A percentile compares a stretch with the other conserved stretches of the same genome.
Conservation (phyloP, 2,888 invertebrate genomes). For the Drosophila paramelanica region DNA sequence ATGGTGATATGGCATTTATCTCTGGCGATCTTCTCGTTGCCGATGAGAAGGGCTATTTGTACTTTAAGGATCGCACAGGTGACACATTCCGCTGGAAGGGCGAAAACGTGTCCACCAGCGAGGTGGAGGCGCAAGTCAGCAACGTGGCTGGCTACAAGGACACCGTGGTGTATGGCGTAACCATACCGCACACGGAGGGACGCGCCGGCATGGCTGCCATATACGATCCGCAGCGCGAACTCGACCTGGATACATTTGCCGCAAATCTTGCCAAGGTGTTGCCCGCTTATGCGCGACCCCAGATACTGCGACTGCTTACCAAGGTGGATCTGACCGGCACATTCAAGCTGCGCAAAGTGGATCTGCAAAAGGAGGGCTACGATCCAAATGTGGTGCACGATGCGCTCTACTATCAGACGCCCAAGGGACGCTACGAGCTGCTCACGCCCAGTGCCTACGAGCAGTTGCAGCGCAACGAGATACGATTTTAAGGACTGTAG, state of each 20-base stretch:
- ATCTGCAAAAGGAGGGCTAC: slow-evolving; percentile 96
- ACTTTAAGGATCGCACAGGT: slow-evolving; percentile 97
- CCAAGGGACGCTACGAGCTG: slow-evolving; percentile 89
- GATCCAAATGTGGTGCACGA: slow-evolving; percentile 90
- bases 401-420: slow-evolving; percentile 91
- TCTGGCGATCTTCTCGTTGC: slow-evolving; percentile 96
- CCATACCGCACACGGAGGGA: slow-evolving; percentile 92
- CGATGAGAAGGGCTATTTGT: slow-evolving; percentile 96
- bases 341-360: slow-evolving; percentile 97
- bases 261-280: slow-evolving; percentile 88
- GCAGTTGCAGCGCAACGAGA: slow-evolving; percentile 90
- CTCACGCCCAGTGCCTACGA: slow-evolving; percentile 90
- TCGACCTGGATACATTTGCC: slow-evolving; percentile 88
- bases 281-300: slow-evolving; percentile 94
- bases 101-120: slow-evolving; percentile 98
- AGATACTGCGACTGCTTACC: slow-evolving; percentile 92
- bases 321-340: slow-evolving; percentile 97
- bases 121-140: slow-evolving; percentile 96
- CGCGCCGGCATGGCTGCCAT: slow-evolving; percentile 97
- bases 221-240: slow-evolving; percentile 89
- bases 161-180: slow-evolving; percentile 96
- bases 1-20: slow-evolving; percentile 96
- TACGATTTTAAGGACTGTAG: slow-evolving; percentile 87
- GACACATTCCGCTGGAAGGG: slow-evolving; percentile 99
- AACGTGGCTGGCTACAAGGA: slow-evolving; percentile 92